A percentile compares a stretch with the other conserved stretches of the same genome.
phyloP scores from a whole-genome alignment of 2,113 vertebrate species.

The Plecotus auritus region DNA sequence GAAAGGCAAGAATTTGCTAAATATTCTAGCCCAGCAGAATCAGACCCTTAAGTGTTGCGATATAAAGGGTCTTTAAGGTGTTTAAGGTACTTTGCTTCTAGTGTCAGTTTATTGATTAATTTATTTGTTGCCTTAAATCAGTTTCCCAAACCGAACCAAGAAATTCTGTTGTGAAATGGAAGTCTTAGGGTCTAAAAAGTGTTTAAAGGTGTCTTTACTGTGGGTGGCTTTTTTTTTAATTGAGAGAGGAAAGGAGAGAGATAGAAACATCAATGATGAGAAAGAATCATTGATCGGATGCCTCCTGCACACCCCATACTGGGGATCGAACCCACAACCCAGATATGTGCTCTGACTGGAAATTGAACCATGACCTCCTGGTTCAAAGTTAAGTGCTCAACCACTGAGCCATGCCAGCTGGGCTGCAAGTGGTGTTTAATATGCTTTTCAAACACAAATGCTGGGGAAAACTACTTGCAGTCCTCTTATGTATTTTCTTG shows the following conservation, averaged over 20 bases:
- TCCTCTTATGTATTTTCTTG: not conserved
- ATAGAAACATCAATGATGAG: too few relatives aligned
- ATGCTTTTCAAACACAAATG: not conserved
- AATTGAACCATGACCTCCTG: too few relatives aligned
- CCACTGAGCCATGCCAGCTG: not conserved
- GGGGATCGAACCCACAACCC: too few relatives aligned
- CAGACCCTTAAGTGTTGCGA: not conserved
- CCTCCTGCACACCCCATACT: too few relatives aligned
- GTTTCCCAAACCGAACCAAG: not conserved
- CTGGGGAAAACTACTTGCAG: not conserved
- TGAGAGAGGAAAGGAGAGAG: too few relatives aligned
- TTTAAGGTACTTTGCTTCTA: not conserved
- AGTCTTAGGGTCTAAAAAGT: not conserved
- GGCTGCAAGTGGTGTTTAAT: not conserved
- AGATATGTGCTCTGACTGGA: too few relatives aligned
- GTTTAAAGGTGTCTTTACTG: not conserved
- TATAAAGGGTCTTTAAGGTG: not conserved
- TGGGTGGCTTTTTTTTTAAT: not conserved
- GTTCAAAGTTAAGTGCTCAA: too few relatives aligned
- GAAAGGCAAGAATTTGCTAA: conserved; percentile 14
- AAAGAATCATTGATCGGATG: too few relatives aligned
- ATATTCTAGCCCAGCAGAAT: not conserved
- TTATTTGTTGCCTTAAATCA: not conserved
- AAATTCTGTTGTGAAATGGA: not conserved
- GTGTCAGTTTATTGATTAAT: not conserved